Evolutionary conservation across 2,113 vertebrate species (phyloP).

Genomic region (Beaufortia kweichowensis): DNA sequence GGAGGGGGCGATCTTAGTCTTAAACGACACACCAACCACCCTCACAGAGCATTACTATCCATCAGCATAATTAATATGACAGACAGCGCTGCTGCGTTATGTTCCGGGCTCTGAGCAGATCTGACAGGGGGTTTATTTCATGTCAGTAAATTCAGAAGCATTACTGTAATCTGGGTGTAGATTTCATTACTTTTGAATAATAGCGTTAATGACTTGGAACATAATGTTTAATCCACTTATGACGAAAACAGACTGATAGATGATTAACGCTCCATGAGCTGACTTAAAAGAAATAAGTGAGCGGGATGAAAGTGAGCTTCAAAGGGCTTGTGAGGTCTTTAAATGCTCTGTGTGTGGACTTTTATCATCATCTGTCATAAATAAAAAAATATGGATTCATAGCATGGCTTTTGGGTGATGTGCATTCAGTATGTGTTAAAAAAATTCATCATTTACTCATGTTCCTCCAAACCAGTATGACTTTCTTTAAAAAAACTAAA

Average conservation of each 20-base stretch:
- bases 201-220: slow-evolving; percentile 57
- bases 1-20: slow-evolving; percentile 40
- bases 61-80: slow-evolving; percentile 60
- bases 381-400: not conserved
- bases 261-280: slow-evolving; percentile 45
- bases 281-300: slow-evolving; percentile 21
- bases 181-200: slow-evolving; percentile 62
- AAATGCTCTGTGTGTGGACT: too few species aligned
- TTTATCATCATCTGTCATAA: not conserved
- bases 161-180: slow-evolving; percentile 57
- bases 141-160: slow-evolving; percentile 59
- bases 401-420: not conserved
- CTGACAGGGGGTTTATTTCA: slow-evolving; percentile 59
- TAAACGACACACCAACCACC: slow-evolving; percentile 37
- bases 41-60: slow-evolving; percentile 51
- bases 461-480: too few species aligned
- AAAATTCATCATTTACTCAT: too few species aligned
- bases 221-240: slow-evolving; percentile 61
- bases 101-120: slow-evolving; percentile 44
- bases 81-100: slow-evolving; percentile 49
- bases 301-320: not conserved
- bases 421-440: too few species aligned
- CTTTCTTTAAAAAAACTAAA: too few species aligned
- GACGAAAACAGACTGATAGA: slow-evolving; percentile 55
- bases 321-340: not conserved